phyloP scores from a whole-genome alignment of 2,888 invertebrate genomes.

The Ernsta delagoae region DNA sequence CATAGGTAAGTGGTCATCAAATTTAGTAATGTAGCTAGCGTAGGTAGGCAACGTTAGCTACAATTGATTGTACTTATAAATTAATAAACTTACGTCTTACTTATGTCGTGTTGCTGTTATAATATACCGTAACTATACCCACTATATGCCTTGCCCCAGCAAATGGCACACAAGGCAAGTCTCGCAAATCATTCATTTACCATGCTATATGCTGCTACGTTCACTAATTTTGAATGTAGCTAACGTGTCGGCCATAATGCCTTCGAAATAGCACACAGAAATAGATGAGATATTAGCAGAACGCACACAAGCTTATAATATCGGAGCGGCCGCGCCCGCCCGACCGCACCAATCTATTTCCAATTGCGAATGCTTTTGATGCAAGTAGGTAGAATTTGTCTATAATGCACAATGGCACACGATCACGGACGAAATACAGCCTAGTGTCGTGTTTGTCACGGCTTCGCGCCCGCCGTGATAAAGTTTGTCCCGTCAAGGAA shows the following conservation, averaged over 20 bases:
- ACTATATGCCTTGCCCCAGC: background rate
- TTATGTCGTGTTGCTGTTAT: background rate
- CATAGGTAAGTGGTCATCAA: too few relatives aligned
- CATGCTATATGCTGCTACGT: conserved; percentile 11
- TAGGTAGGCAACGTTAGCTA: too few relatives aligned
- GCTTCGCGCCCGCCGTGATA: background rate
- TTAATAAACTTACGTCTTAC: too few relatives aligned
- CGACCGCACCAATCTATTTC: conserved; percentile 48
- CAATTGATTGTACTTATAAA: too few relatives aligned
- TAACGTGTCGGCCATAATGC: conserved; percentile 29
- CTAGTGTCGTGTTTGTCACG: background rate
- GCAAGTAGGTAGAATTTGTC: conserved; percentile 45
- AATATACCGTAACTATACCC: conserved; percentile 1
- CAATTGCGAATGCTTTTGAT: conserved; percentile 46
- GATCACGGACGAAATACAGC: conserved; percentile 16
- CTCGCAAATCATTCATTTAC: conserved; percentile 25
- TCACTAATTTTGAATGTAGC: conserved; percentile 35
- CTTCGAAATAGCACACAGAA: conserved; percentile 31
- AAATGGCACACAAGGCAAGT: conserved; percentile 12
- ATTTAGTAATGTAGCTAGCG: too few relatives aligned
- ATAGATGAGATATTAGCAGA: conserved; percentile 25
- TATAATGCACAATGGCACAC: conserved; percentile 40
- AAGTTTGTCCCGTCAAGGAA: conserved; percentile 23
- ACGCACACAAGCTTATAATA: conserved; percentile 31
- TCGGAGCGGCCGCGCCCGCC: conserved; percentile 38